A percentile compares a stretch with the other conserved stretches of the same genome.
Conservation (phyloP, 2,888 invertebrate species). For the Limenitis camilla region DNA sequence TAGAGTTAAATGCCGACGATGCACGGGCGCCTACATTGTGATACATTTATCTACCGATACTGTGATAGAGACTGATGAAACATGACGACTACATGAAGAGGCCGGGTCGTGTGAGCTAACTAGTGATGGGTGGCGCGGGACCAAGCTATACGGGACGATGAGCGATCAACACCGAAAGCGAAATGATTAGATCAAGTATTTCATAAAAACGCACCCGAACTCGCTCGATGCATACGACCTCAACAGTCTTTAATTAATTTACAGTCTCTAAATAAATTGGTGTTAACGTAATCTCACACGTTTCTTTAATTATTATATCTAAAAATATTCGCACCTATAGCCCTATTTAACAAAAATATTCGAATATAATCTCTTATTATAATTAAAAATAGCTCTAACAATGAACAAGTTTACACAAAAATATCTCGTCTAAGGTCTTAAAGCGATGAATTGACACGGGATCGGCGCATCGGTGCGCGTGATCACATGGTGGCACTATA, state of each 20-base stretch:
- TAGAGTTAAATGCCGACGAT: constrained; percentile 48
- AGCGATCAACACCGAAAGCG: constrained; percentile 71
- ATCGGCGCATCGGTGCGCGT: constrained; percentile 35
- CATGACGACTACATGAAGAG: constrained; percentile 67
- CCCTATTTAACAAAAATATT: constrained; percentile 72
- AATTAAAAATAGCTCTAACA: constrained; percentile 71
- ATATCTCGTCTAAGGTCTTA: constrained; percentile 68
- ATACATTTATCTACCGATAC: constrained; percentile 72
- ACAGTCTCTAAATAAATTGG: constrained; percentile 63
- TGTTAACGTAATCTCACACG: constrained; percentile 58
- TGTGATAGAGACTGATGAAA: constrained; percentile 60
- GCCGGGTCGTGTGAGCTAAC: constrained; percentile 59
- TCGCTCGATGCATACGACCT: constrained; percentile 65
- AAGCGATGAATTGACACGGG: constrained; percentile 71
- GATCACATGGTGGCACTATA: constrained; percentile 60
- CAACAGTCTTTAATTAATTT: constrained; percentile 64
- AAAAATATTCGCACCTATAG: constrained; percentile 54
- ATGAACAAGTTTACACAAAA: constrained; percentile 69
- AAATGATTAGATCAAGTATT: constrained; percentile 58
- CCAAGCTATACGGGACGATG: constrained; percentile 57
- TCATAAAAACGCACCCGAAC: constrained; percentile 54
- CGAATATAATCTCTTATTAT: constrained; percentile 69
- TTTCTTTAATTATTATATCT: constrained; percentile 63
- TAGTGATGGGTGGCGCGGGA: constrained; percentile 61
- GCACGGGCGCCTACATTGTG: constrained; percentile 73